Conservation (phyloP, 2,888 invertebrate genomes). For the Sacculina carcini region DNA sequence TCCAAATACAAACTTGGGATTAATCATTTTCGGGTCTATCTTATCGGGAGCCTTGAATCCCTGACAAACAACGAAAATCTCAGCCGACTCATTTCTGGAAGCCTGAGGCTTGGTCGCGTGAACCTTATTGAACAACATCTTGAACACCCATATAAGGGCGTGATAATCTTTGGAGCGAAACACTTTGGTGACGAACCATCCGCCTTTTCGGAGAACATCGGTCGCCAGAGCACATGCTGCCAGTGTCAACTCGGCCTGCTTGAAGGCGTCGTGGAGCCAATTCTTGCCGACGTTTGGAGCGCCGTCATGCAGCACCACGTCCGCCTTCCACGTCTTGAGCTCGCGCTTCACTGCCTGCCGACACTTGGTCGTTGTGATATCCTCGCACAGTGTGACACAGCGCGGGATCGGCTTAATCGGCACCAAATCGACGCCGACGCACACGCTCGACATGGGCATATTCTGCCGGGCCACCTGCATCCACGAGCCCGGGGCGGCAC, state of each 20-base stretch:
- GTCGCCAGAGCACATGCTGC: conserved; percentile 76
- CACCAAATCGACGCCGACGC: conserved; percentile 84
- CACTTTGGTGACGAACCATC: conserved; percentile 95
- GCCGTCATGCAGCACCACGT: conserved; percentile 86
- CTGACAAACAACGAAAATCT: conserved; percentile 96
- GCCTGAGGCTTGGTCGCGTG: conserved; percentile 97
- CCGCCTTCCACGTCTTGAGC: conserved; percentile 84
- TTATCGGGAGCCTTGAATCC: conserved; percentile 71
- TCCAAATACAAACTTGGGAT: conserved; percentile 82
- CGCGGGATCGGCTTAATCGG: conserved; percentile 75
- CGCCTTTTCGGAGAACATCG: conserved; percentile 60
- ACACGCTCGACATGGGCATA: conserved; percentile 86
- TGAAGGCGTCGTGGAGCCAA: conserved; percentile 92
- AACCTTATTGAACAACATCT: conserved; percentile 85
- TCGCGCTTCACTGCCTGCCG: conserved; percentile 49
- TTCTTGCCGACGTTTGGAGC: conserved; percentile 75
- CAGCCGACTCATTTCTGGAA: conserved; percentile 90
- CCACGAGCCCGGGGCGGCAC: conserved; percentile 99
- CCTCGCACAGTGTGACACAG: conserved; percentile 65
- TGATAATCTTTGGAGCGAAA: conserved; percentile 96
- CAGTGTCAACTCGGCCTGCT: conserved; percentile 71
- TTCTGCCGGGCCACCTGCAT: conserved; percentile 91
- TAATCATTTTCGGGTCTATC: conserved; percentile 72
- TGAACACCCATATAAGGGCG: conserved; percentile 74
- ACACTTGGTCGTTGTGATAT: conserved; percentile 92